Conservation (phyloP, 1,140 invertebrate genomes). For the Psix sp. region DNA sequence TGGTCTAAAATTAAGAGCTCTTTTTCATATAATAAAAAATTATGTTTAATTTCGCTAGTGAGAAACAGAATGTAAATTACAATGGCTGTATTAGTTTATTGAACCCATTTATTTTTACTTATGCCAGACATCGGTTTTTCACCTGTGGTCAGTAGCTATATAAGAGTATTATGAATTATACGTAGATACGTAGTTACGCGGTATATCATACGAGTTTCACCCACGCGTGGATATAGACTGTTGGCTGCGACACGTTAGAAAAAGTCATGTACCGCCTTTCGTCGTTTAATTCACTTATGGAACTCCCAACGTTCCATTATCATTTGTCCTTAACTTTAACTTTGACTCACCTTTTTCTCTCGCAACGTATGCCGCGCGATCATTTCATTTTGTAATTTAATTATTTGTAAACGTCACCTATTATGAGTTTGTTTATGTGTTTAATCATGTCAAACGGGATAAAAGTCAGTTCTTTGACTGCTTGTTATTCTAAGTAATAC, state of each 20-base stretch:
- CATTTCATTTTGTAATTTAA: constrained; percentile 27
- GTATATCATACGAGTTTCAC: constrained; percentile 44
- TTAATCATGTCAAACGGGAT: constrained; percentile 22
- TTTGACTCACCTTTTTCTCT: neutral
- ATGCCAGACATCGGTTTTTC: constrained; percentile 33
- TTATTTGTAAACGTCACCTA: constrained; percentile 13
- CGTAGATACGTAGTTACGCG: constrained; percentile 24
- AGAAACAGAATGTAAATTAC: constrained; percentile 25
- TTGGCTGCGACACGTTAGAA: constrained; percentile 38
- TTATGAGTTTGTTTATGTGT: neutral
- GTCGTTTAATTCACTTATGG: constrained; percentile 46
- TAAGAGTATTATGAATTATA: constrained; percentile 50
- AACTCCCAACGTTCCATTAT: constrained; percentile 44
- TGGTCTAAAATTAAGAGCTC: neutral
- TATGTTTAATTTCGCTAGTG: neutral
- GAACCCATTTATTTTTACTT: constrained; percentile 48
- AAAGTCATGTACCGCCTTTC: constrained; percentile 35
- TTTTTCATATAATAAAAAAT: neutral
- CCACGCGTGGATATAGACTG: constrained; percentile 4
- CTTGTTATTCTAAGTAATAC: no score
- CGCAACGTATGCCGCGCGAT: constrained; percentile 3
- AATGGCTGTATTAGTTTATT: constrained; percentile 33
- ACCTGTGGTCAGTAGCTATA: constrained; percentile 33
- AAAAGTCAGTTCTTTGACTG: no score
- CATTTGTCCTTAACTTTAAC: constrained; percentile 29